A percentile compares a stretch with the other conserved stretches of the same genome.
These are phyloP conservation scores for Orchestia grillus DNA, from an alignment of 1,140 invertebrate genomes.

Conservation along the genomic window DNA sequence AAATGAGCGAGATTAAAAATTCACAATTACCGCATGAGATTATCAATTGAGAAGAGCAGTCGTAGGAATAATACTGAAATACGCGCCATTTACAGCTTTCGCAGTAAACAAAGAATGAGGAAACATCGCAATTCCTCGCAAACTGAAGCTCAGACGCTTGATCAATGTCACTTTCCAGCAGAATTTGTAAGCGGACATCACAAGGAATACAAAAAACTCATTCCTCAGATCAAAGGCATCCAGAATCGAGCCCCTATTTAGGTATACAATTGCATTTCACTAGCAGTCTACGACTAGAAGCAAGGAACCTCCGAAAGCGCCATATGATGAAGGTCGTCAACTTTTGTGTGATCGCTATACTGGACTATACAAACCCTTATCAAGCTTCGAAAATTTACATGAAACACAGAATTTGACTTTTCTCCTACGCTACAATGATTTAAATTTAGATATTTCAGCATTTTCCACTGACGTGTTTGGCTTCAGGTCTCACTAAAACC, in stretches of 20 bases:
- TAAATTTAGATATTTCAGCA: neutral
- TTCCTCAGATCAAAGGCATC: neutral
- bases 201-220: neutral
- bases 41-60: neutral
- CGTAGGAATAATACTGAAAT: neutral
- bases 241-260: neutral
- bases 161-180: neutral
- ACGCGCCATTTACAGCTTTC: neutral
- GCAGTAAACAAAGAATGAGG: neutral
- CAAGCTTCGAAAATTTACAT: no score
- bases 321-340: neutral
- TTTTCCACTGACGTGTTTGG: neutral
- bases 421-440: neutral
- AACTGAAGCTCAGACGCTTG: neutral
- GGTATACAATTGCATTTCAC: neutral
- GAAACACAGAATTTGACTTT: neutral
- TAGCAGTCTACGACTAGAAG: neutral
- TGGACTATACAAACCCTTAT: neutral
- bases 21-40: neutral
- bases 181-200: neutral
- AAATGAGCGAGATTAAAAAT: neutral
- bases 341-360: neutral
- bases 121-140: neutral
- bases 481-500: neutral
- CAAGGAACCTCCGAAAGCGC: neutral